phyloP scores from a whole-genome alignment of 2,113 vertebrate species.

The Solea solea region DNA sequence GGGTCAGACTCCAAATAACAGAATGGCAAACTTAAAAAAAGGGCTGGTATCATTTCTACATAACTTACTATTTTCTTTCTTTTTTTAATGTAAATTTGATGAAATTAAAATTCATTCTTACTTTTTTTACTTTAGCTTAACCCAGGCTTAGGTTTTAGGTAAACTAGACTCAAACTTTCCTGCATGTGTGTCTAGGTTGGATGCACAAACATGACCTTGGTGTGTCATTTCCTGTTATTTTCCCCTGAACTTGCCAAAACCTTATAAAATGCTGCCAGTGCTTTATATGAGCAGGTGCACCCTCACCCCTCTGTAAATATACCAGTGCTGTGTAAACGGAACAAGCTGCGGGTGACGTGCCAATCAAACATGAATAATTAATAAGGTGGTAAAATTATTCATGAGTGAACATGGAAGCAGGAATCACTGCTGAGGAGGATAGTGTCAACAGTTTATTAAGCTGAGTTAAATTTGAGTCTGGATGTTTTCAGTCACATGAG shows the following conservation, averaged over 20 bases:
- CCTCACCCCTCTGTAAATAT: neutral
- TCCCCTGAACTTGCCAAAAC: neutral
- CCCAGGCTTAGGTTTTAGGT: no score
- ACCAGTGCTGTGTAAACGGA: conserved; percentile 12
- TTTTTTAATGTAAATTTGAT: no score
- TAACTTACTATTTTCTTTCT: no score
- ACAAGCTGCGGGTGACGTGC: conserved; percentile 30
- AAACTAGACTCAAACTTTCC: no score
- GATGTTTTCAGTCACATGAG: conserved; percentile 28
- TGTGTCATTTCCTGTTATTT: no score
- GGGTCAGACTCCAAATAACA: neutral
- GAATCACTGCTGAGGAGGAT: conserved; percentile 30
- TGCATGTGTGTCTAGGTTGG: no score
- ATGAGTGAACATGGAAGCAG: conserved; percentile 54
- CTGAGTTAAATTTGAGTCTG: conserved; percentile 26
- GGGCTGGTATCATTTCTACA: no score
- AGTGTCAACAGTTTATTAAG: neutral
- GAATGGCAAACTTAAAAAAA: no score
- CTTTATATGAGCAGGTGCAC: conserved; percentile 10
- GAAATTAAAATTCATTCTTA: no score
- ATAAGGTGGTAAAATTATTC: conserved; percentile 44
- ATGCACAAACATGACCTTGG: neutral
- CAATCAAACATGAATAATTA: conserved; percentile 48
- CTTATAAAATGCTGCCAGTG: neutral
- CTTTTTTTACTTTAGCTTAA: no score